Evolutionary conservation across 2,113 vertebrate genomes (phyloP).

Genomic region (Salvelinus alpinus): DNA sequence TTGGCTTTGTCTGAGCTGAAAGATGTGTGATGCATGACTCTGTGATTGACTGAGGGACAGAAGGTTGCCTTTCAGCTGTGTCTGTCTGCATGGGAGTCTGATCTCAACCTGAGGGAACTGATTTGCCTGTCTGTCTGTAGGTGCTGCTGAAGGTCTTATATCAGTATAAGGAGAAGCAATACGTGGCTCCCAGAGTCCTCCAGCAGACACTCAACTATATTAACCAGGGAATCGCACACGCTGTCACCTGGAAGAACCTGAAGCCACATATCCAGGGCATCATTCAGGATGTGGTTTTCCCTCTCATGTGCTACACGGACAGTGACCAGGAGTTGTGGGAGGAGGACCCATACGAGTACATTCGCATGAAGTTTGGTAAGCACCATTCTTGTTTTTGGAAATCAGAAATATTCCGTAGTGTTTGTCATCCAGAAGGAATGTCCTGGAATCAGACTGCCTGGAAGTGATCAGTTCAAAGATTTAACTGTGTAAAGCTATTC

Average conservation of each 20-base stretch:
- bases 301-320: slow-evolving; percentile 99
- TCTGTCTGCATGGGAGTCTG: background rate
- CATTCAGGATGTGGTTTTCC: slow-evolving; percentile 80
- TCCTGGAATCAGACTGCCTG: background rate
- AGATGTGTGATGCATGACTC: too few species aligned
- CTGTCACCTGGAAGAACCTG: slow-evolving; percentile 96
- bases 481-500: background rate
- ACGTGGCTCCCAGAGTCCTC: slow-evolving; percentile 94
- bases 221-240: slow-evolving; percentile 96
- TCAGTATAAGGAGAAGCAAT: slow-evolving; percentile 97
- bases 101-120: background rate
- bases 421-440: background rate
- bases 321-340: slow-evolving; percentile 98
- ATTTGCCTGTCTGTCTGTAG: slow-evolving; percentile 66
- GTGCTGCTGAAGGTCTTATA: slow-evolving; percentile 97
- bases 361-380: slow-evolving; percentile 98
- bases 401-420: background rate
- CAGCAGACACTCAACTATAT: slow-evolving; percentile 98
- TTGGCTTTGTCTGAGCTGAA: background rate
- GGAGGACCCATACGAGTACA: slow-evolving; percentile 98
- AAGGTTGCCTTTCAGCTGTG: background rate
- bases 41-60: background rate
- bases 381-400: background rate
- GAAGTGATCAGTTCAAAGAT: background rate
- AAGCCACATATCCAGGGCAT: slow-evolving; percentile 95